phyloP scores from a whole-genome alignment of 1,140 invertebrate genomes.

The Drosophila pachea region DNA sequence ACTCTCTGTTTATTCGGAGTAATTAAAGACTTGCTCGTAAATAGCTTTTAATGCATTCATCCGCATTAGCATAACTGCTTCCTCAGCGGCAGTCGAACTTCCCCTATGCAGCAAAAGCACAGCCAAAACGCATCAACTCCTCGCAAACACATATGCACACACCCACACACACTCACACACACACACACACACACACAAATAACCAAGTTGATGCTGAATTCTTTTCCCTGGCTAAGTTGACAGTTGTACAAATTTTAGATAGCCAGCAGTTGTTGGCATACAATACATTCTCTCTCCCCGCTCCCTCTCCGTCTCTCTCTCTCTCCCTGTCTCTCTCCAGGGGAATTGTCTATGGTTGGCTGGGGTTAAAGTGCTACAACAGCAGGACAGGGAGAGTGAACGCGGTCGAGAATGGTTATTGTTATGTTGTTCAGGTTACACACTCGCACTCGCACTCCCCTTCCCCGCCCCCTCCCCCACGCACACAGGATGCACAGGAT shows the following conservation, averaged over 20 bases:
- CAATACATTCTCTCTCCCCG: neutral
- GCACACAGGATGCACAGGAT: slow-evolving; percentile 53
- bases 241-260: slow-evolving; percentile 41
- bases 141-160: neutral
- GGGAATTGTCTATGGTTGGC: slow-evolving; percentile 21
- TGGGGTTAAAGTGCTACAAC: slow-evolving; percentile 20
- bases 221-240: slow-evolving; percentile 34
- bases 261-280: slow-evolving; percentile 6
- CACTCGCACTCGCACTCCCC: too few species aligned
- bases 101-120: too few species aligned
- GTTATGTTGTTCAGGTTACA: slow-evolving; percentile 60
- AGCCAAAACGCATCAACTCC: neutral
- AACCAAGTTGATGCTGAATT: slow-evolving; percentile 7
- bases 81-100: too few species aligned
- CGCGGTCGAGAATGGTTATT: slow-evolving; percentile 63
- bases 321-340: neutral
- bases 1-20: too few species aligned
- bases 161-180: neutral
- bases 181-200: neutral
- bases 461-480: neutral
- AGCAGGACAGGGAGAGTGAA: slow-evolving; percentile 19
- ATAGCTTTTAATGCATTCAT: too few species aligned
- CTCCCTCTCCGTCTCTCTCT: neutral
- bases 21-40: too few species aligned
- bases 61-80: too few species aligned